These are phyloP conservation scores for Orchesella cincta DNA, from an alignment of 1,140 invertebrate genomes.

Conservation along the genomic window DNA sequence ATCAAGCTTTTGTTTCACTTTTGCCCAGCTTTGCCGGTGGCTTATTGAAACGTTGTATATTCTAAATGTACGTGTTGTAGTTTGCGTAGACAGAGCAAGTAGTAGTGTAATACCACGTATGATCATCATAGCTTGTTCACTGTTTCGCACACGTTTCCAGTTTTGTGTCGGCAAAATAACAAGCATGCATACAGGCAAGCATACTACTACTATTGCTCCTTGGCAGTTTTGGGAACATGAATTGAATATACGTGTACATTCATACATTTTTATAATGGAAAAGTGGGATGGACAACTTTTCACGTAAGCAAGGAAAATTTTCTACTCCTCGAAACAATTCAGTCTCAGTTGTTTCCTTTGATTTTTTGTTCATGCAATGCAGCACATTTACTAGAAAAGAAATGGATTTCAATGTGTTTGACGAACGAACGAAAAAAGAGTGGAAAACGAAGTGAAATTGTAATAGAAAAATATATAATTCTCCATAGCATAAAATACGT, in stretches of 20 bases:
- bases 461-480: neutral
- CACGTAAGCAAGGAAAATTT: neutral
- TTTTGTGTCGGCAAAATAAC: neutral
- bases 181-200: neutral
- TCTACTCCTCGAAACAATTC: neutral
- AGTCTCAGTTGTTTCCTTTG: neutral
- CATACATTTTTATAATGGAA: too few relatives aligned
- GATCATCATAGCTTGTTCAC: neutral
- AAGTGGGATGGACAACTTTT: neutral
- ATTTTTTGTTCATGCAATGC: neutral
- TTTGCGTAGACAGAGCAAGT: neutral
- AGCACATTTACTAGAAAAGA: neutral
- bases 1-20: neutral
- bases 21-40: neutral
- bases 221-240: too few relatives aligned
- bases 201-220: too few relatives aligned
- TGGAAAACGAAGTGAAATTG: neutral
- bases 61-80: neutral
- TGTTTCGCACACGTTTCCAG: neutral
- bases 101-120: neutral
- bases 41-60: neutral
- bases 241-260: too few relatives aligned
- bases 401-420: neutral
- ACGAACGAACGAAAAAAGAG: neutral
- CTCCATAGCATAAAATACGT: neutral